These are phyloP conservation scores for Bellardia bayeri DNA, from an alignment of 2,888 invertebrate genomes.

Conservation along the genomic window DNA sequence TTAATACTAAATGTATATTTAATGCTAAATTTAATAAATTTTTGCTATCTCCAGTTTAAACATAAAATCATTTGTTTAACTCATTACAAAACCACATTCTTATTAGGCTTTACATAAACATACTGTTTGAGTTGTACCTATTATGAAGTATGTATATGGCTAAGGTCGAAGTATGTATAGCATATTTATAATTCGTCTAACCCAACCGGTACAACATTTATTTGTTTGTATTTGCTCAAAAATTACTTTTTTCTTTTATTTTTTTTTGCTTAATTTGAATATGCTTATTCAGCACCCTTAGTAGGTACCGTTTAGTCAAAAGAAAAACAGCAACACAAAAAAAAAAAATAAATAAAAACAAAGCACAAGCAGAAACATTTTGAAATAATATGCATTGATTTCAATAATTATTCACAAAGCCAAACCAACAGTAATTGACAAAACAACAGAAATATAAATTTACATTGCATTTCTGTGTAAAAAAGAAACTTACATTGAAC, in stretches of 20 bases:
- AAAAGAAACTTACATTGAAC: slow-evolving; percentile 32
- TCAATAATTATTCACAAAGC: slow-evolving; percentile 56
- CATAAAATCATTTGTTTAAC: no score
- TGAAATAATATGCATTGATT: slow-evolving; percentile 61
- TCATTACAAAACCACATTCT: no score
- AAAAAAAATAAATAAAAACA: neutral
- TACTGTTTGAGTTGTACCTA: no score
- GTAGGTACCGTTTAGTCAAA: neutral
- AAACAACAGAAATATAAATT: slow-evolving; percentile 62
- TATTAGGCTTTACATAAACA: no score
- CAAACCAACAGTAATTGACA: slow-evolving; percentile 45
- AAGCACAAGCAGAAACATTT: slow-evolving; percentile 13
- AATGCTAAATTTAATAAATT: no score
- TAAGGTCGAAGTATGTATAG: neutral
- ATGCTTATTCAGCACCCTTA: slow-evolving; percentile 61
- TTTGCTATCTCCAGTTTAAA: no score
- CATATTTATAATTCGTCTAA: slow-evolving; percentile 7
- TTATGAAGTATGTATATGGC: no score
- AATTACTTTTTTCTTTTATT: no score
- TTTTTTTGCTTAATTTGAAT: slow-evolving; percentile 56
- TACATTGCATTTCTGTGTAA: slow-evolving; percentile 56
- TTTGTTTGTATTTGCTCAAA: slow-evolving; percentile 3
- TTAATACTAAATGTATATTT: no score
- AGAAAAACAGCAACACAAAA: neutral
- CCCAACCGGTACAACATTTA: neutral